Evolutionary conservation across 2,888 invertebrate genomes (phyloP).

Genomic region (Boloria euphrosyne): DNA sequence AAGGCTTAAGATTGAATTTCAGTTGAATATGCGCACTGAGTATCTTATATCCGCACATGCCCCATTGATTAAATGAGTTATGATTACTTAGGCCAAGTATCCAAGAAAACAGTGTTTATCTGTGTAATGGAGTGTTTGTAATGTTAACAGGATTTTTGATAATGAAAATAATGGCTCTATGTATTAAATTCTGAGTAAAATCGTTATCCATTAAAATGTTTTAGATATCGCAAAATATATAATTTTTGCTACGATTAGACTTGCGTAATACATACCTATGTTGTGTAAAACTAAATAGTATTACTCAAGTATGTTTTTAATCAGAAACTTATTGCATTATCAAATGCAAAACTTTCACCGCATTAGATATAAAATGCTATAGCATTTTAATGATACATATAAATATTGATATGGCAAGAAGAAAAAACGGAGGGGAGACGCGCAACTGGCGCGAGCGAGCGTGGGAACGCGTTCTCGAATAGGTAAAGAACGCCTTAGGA

Average conservation of each 20-base stretch:
- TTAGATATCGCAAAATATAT: too few species aligned
- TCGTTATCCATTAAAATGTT: too few species aligned
- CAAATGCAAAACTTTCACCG: constrained; percentile 24
- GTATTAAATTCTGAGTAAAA: too few species aligned
- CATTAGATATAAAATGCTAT: constrained; percentile 30
- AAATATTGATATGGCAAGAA: constrained; percentile 55
- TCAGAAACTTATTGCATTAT: constrained; percentile 2
- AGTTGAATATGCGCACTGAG: constrained; percentile 2
- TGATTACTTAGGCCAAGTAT: constrained; percentile 64
- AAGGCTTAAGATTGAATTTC: constrained; percentile 39
- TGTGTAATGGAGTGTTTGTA: constrained; percentile 51
- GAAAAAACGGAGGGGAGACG: constrained; percentile 69
- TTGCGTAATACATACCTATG: too few species aligned
- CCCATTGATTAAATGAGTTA: constrained; percentile 67
- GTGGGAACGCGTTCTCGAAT: constrained; percentile 80
- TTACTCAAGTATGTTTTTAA: not conserved
- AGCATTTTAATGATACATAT: constrained; percentile 41
- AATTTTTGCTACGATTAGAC: too few species aligned
- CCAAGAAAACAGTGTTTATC: constrained; percentile 60
- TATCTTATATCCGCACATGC: constrained; percentile 56
- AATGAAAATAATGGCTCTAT: too few species aligned
- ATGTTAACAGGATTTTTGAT: constrained; percentile 9
- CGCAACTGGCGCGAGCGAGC: constrained; percentile 80
- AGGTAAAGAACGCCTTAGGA: constrained; percentile 75
- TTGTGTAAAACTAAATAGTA: too few species aligned